Evolutionary conservation across 1,140 invertebrate genomes (phyloP), one percentile per base, ranked within the genome.

Genomic region (Lordiphosa collinella): DNA sequence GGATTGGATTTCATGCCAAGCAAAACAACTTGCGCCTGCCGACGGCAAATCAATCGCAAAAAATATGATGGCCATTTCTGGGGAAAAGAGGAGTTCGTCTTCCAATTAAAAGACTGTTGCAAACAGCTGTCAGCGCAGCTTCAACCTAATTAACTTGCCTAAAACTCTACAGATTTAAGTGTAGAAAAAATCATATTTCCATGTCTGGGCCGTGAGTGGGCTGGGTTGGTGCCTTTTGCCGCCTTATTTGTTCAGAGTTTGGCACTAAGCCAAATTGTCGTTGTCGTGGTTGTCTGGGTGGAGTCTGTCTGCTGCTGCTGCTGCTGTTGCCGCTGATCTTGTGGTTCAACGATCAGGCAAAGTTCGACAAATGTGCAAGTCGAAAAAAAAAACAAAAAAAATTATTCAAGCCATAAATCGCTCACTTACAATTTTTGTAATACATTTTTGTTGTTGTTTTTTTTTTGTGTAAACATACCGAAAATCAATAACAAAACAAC

Each of bases 401-500:
- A 13, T 69, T 59, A 80, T 62, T 82, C 75, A 71, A 61, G 65
- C 75, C 64, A 48, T 46, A 80, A 80, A 80, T 70, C 54, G 76
- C 43, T 60, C 51, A 47, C 38, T 63, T 54, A 55, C 25, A 29
- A 29, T 29, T 29, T 29, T 29, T 29, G 25, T 29, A 29, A 29
- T 6, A 29, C 5, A 43, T 53, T 22, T 32, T 35, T 31, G 2
- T 18, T 18, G 18, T 18, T 44, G 49, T 66, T 76, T 48, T 41
- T 68, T 35, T 43, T 61, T 55, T 74, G 74, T 79, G 74, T 69
- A 79, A 79, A 79, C 64, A 79, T 60, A 10, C 61, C 54, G 67
- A 80, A 80, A 82, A 80, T 82, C 76, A 80, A 69, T 69, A 69
- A 50, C 41, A 54, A 54, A 36, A 74, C 57, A 74, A 68, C 65